Percentiles rank a stretch among this genome's conserved stretches.
Evolutionary conservation across 2,797 vertebrate genomes (phyloP).

Genomic region (Anolis apletophallus): DNA sequence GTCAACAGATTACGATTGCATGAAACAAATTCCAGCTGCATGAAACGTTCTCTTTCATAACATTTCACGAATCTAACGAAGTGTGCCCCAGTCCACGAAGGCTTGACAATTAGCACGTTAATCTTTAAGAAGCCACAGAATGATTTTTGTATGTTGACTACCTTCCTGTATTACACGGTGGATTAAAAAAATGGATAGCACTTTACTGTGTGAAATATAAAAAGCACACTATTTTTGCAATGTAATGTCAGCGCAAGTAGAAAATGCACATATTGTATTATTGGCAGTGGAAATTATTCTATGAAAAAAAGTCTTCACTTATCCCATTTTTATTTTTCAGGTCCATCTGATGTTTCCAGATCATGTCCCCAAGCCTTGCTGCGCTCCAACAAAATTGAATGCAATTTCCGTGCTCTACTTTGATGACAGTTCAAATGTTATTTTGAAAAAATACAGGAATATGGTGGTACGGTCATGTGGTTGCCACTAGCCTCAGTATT

Average conservation of each 20-base stretch:
- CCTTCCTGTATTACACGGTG: background rate
- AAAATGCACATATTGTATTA: background rate
- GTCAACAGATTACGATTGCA: background rate
- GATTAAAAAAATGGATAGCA: background rate
- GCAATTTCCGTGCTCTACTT: constrained; percentile 99
- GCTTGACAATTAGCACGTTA: background rate
- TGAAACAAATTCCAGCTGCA: background rate
- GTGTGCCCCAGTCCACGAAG: background rate
- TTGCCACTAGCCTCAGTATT: constrained; percentile 86
- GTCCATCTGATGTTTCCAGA: constrained; percentile 99
- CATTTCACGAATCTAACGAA: background rate
- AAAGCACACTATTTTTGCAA: background rate
- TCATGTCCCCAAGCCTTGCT: constrained; percentile 98
- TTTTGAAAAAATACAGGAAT: constrained; percentile 99
- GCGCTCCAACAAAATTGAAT: constrained; percentile 97
- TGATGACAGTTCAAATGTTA: constrained; percentile 99
- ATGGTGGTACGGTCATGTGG: constrained; percentile 99
- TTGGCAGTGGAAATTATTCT: background rate
- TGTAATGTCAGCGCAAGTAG: background rate
- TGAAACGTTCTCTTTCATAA: background rate
- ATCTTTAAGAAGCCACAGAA: background rate
- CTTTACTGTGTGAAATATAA: background rate
- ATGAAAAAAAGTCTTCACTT: background rate
- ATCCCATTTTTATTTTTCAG: constrained; percentile 76
- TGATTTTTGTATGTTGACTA: background rate